These are phyloP conservation scores for Anguilla megastoma DNA, from an alignment of 2,797 vertebrate species.

Conservation along the genomic window DNA sequence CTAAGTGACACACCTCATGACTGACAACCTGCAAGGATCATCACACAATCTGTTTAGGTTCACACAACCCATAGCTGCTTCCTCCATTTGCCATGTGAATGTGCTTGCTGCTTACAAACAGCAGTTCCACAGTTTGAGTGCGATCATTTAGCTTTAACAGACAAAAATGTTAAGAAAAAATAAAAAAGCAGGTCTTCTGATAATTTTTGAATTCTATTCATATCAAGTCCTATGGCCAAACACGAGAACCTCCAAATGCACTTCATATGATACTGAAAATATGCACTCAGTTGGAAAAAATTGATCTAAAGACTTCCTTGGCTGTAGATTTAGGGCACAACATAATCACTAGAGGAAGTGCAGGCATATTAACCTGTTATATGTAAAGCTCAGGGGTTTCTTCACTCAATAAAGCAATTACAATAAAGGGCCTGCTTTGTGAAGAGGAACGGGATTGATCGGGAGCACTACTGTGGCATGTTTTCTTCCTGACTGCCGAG, in stretches of 20 bases:
- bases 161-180: neutral
- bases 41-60: neutral
- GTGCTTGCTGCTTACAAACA: neutral
- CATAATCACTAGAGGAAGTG: neutral
- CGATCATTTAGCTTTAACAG: neutral
- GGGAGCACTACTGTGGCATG: neutral
- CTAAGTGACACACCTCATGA: conserved; percentile 68
- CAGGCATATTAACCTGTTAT: neutral
- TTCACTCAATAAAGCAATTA: neutral
- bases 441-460: neutral
- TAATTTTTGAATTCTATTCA: neutral
- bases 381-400: neutral
- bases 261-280: neutral
- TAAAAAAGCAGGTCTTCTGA: neutral
- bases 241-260: neutral
- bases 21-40: conserved; percentile 57
- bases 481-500: neutral
- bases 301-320: neutral
- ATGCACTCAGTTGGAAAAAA: neutral
- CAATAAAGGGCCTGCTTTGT: neutral
- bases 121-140: neutral
- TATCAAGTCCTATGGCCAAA: neutral
- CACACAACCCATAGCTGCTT: neutral
- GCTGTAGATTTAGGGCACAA: neutral
- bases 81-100: neutral